phyloP scores from a whole-genome alignment of 2,888 invertebrate genomes.

The Aproaerema taeniolella region DNA sequence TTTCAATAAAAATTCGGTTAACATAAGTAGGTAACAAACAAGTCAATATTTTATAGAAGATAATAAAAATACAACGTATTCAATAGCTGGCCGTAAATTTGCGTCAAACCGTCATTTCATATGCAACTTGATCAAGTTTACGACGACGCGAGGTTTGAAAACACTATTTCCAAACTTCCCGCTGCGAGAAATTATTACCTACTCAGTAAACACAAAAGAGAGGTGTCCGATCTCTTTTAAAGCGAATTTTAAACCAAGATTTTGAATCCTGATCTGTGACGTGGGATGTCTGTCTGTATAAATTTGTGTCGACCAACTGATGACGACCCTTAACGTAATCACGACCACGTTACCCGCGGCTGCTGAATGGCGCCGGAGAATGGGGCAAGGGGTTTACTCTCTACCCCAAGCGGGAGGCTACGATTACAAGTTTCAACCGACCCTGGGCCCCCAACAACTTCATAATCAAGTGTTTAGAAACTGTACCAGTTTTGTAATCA shows the following conservation, averaged over 20 bases:
- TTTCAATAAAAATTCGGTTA: too few species aligned
- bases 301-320: not conserved
- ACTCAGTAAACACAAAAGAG: not conserved
- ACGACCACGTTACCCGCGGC: too few species aligned
- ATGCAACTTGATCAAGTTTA: not conserved
- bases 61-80: too few species aligned
- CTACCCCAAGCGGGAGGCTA: not conserved
- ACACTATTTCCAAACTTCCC: not conserved
- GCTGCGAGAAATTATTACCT: not conserved
- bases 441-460: slow-evolving; percentile 1
- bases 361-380: not conserved
- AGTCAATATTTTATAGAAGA: too few species aligned
- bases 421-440: not conserved
- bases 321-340: not conserved
- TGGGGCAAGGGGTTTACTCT: slow-evolving; percentile 2
- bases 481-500: slow-evolving; percentile 4
- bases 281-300: too few species aligned
- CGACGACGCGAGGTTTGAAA: slow-evolving; percentile 10
- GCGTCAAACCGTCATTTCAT: not conserved
- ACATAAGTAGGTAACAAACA: too few species aligned
- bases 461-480: slow-evolving; percentile 14
- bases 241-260: slow-evolving; percentile 13
- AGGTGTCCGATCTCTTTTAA: slow-evolving; percentile 1
- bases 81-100: too few species aligned
- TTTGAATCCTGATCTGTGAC: slow-evolving; percentile 23